Base-by-base conservation (phyloP, 2,888 invertebrate species). In the Hedya salicella region DNA sequence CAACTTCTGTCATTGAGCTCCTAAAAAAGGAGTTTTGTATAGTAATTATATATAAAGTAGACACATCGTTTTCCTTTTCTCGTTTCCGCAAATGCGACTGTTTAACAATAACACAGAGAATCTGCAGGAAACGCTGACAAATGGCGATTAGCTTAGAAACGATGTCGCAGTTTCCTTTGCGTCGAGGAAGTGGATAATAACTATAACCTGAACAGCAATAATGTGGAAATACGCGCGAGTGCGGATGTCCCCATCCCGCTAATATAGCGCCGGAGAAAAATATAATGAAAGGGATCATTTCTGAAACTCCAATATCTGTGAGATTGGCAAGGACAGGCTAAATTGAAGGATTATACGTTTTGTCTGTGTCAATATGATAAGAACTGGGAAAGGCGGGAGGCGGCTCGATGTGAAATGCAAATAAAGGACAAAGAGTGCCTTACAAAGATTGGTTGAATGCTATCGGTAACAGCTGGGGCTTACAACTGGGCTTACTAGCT, bases 311-410 rank as follows among this genome's bases (percentile, higher is more conserved):
- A 65, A 68, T 64, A 65, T 65, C 48, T 61, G 49, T 70, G 77
- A 81, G 78, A 83, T 84, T 80, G 80, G 81, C 84, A 81, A 78
- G 76, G 80, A 73, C 75, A 74, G 75, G 72, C 78, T 77, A 82
- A 85, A 88, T 87, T 85, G 85, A 83, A 81, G 85, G 86, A 86
- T 87, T 87, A 85, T 84, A 83, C 76, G 75, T 80, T 79, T 78
- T 75, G 81, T 78, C 87, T 89, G 87, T 82, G 86, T 83, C 88
- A 88, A 89, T 87, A 86, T 79, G 89, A 91, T 90, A 90, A 89
- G 85, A 83, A 81, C 80, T 79, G 80, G 77, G 83, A 85, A 86
- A 82, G 81, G 82, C 77, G 75, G 75, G 75, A 76, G 73, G 73
- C 72, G 76, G 78, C 77, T 81, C 80, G 85, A 85, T 83, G 83